Percentiles rank a stretch among this genome's conserved stretches.
Evolutionary conservation across 2,888 invertebrate species (phyloP).

Genomic region (Chydorus sphaericus): DNA sequence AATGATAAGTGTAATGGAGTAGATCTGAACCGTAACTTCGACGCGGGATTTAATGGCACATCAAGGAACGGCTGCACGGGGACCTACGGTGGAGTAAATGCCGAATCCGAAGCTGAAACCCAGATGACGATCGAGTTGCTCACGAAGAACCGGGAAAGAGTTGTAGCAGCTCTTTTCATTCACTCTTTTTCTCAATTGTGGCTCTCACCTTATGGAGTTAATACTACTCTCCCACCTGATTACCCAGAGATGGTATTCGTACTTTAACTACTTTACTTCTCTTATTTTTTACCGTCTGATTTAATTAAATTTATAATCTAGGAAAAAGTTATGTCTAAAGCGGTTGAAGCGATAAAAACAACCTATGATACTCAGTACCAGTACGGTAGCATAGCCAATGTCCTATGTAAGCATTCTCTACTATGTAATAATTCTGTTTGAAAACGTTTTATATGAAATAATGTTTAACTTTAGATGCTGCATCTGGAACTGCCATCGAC

Average conservation of each 20-base stretch:
- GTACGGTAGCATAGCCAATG: neutral
- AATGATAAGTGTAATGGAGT: neutral
- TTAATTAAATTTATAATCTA: neutral
- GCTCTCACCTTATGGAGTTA: neutral
- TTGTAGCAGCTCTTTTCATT: neutral
- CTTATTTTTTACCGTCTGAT: neutral
- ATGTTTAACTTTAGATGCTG: neutral
- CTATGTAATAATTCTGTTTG: too few relatives aligned
- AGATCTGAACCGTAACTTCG: neutral
- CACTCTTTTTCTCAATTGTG: neutral
- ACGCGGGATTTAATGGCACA: neutral
- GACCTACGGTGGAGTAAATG: neutral
- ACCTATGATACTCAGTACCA: neutral
- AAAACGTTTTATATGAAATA: too few relatives aligned
- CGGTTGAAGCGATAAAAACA: neutral
- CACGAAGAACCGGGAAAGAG: neutral
- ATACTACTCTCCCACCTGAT: neutral
- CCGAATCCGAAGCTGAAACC: neutral
- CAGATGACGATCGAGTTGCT: neutral
- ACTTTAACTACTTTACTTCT: neutral
- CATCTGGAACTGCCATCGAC: neutral
- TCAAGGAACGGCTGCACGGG: neutral
- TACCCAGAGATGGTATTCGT: conserved; percentile 1
- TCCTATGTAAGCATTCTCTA: neutral
- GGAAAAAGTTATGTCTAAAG: neutral